Evolutionary conservation across 1,140 invertebrate genomes (phyloP), one percentile per base, ranked within the genome.

Genomic region (Brachionus plicatilis): DNA sequence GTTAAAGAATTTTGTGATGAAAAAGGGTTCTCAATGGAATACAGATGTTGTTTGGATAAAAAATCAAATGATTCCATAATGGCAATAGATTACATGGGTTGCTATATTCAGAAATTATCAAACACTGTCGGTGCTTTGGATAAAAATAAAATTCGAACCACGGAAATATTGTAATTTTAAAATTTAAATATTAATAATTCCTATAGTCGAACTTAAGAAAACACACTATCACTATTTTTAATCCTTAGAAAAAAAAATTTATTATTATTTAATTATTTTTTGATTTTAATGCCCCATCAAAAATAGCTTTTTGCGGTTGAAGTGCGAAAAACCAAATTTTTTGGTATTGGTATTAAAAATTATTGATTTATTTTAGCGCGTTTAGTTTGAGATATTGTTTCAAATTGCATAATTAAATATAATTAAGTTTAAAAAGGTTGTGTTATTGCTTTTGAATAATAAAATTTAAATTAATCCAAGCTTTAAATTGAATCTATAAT

Each of bases 71-170:
- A 27, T 14, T 76, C 45, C 14, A 76, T 47, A 27, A 27, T 27
- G 47, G 45, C 43, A 27, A 53, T 76, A 29, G 72, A 76, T 76
- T 76, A 50, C 27, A 50, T 27, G 27, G 45, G 45, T 14, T 76
- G 72, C 27, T 27, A 76, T 12, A 76, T 76, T 76, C 8, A 76
- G 29, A 76, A 76, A 50, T 53, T 76, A 50, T 76, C 72, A 47
- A 50, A 47, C 33, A 76, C 72, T 20, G 47, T 76, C 11, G 72
- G 72, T 4, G 8, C 45, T 27, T 76, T 76, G n/a, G 53, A 76
- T 24, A 47, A 17, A 50, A 27, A 50, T 27, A 76, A 47, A 50
- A 50, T 76, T n/a, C 43, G 47, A 50, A 50, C 43, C 27, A 27
- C 47, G 24, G 20, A 47, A 76, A 76, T 76, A 76, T 12, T 76